phyloP scores from a whole-genome alignment of 1,140 invertebrate species.

The Cecropterus lyciades region DNA sequence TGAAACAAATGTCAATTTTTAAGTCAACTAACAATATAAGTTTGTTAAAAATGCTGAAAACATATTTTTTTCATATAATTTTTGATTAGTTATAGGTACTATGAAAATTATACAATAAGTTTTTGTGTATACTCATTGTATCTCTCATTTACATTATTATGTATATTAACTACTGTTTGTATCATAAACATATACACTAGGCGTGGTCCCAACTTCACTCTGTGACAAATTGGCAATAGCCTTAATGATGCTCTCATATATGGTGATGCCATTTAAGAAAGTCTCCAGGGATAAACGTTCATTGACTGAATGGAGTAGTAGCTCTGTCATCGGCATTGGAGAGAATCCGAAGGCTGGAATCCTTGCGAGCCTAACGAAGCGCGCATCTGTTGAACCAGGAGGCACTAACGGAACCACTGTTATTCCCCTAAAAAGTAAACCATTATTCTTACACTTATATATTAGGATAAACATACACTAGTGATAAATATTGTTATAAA shows the following conservation, averaged over 20 bases:
- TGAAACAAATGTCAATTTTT: too few species aligned
- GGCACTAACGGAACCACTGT: conserved; percentile 38
- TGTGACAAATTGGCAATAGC: conserved; percentile 5
- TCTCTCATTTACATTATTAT: background rate
- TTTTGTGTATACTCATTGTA: background rate
- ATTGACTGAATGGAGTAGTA: conserved; percentile 42
- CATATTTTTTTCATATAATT: too few species aligned
- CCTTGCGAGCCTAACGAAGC: conserved; percentile 40
- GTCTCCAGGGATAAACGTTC: conserved; percentile 40
- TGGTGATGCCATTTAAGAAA: conserved; percentile 43
- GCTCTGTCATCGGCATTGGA: conserved; percentile 44
- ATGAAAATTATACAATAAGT: too few species aligned
- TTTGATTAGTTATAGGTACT: too few species aligned
- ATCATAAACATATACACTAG: conserved; percentile 5
- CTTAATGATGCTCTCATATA: conserved; percentile 29
- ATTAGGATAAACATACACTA: too few species aligned
- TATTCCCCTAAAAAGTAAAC: conserved; percentile 37
- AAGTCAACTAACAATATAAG: too few species aligned
- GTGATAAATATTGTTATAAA: too few species aligned
- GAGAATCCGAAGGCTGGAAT: conserved; percentile 51
- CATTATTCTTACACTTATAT: background rate
- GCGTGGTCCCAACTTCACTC: conserved; percentile 1
- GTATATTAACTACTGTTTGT: conserved; percentile 1
- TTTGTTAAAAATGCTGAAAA: too few species aligned
- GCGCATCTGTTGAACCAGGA: conserved; percentile 51